Evolutionary conservation across 2,797 vertebrate genomes (phyloP), one percentile per base, ranked within the genome.

Genomic region (Sebastes dallii): DNA sequence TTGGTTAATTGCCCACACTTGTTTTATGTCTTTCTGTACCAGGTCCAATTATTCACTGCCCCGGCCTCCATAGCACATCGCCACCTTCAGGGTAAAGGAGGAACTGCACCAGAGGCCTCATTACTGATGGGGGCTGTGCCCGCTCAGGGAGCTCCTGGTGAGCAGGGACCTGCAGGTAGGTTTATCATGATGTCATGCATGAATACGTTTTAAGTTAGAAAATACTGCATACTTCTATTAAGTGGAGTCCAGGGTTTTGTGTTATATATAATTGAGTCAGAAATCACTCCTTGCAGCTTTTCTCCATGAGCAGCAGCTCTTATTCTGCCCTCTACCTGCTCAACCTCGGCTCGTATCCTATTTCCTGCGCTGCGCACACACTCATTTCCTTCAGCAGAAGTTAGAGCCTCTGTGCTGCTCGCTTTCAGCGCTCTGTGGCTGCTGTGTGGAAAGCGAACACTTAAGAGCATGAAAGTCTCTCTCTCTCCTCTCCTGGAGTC

Each of bases 1-100:
- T 71, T 66, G n/a, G 56, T 72, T 77, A 11, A 80, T 68, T 56
- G 32, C 34, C 24, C 32, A 55, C 4, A 1, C 42, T 74, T 80
- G 29, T 72, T 86, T 75, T 50, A 58, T 73, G 22, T 82, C 29
- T 84, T 61, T 30, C 67, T 18, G 58, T 61, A 32, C 18, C 86
- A 99, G 98, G 96, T 99, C 77, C 96, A 96, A 5, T 81, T 93
- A 68, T 93, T 98, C 60, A 85, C 92, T 0, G 81, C 82, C 10
- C 92, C 93, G 25, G 66, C 83, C n/a, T 2, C 93, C 86, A 8
- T 76, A 14, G 76, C 95, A 61, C 89, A 94, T 80, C 85, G 82
- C 72, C 86, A 85, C 75, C 5, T 78, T 30, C 88, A 79, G 60
- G 80, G 30, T 4, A 91, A 95, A 91, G 94, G 85, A 2, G 78